These are phyloP conservation scores for Steatornis caripensis DNA, from an alignment of 2,113 vertebrate species.

Conservation along the genomic window DNA sequence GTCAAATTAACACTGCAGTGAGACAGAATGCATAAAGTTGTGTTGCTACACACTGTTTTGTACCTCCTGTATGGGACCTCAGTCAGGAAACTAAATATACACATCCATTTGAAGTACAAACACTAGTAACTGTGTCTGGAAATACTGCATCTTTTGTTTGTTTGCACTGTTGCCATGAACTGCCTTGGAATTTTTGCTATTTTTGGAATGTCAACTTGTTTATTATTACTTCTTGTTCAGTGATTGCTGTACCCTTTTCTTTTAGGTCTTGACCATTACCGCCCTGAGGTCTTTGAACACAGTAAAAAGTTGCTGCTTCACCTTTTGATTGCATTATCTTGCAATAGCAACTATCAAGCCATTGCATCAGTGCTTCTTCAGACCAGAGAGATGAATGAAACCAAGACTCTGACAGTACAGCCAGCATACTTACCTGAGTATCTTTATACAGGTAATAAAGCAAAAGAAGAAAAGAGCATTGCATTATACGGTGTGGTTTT, in stretches of 20 bases:
- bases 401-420: slow-evolving; percentile 91
- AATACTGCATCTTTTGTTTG: slow-evolving; percentile 1
- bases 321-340: slow-evolving; percentile 91
- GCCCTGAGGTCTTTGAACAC: slow-evolving; percentile 96
- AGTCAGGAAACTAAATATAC: not conserved
- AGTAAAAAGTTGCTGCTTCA: slow-evolving; percentile 95
- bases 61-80: not conserved
- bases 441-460: slow-evolving; percentile 85
- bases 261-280: slow-evolving; percentile 95
- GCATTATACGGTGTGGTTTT: not conserved
- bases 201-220: slow-evolving; percentile 53
- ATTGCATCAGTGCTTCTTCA: slow-evolving; percentile 94
- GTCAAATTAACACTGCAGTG: not conserved
- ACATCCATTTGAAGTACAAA: not conserved
- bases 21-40: not conserved
- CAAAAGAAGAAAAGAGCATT: not conserved
- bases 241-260: slow-evolving; percentile 24
- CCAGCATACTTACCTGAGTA: slow-evolving; percentile 88
- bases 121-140: not conserved
- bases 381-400: slow-evolving; percentile 90
- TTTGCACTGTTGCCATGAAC: not conserved
- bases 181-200: slow-evolving; percentile 33
- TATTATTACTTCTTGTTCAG: slow-evolving; percentile 20
- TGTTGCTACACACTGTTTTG: not conserved
- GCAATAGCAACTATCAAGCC: slow-evolving; percentile 92